Base-by-base conservation (phyloP, 1,140 invertebrate genomes). In the Megathymus violae region DNA sequence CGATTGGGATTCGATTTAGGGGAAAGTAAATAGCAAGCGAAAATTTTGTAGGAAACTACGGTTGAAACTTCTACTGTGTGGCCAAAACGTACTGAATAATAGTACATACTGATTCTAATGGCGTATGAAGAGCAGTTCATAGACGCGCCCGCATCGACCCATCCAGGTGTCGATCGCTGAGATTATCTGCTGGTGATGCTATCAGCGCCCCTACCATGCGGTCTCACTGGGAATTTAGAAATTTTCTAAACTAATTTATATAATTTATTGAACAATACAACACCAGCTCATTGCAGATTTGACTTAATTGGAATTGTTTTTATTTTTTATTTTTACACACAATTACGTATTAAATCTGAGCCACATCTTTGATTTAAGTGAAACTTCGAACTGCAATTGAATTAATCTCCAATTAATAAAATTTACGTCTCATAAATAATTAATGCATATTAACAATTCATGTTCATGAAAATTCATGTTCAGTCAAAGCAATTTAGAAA, bases 111-210 rank as follows among this genome's bases (percentile, higher is more conserved):
- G 25, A 34, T 22, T 22, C 19, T 22, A 22, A 48, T 47, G 44
- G 13, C 25, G 14, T 31, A 48, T 48, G 46, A 22, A 15, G 25
- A 34, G 2, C 15, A 16, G 25, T 31, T 10, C 25, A 31, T 31
- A 48, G 46, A 48, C 3, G 11, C 5, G 25, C 84, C 84, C 84
- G 84, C 84, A 87, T 86, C n/a, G n/a, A 64, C 43, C 54, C 61
- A 71, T 72, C 82, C 85, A 88, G 82, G 85, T 88, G 82, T 71
- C 70, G 80, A 88, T 88, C 69, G 73, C 67, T 76, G 56, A 76
- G 82, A 84, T 87, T 74, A 82, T 67, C 74, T 62, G 51, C 31
- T 48, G 13, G 13, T 10, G 46, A 48, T 48, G 25, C 46, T 31
- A 48, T 48, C 46, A 34, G 14, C 36, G 43, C 46, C 46, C 46